phyloP scores from a whole-genome alignment of 2,888 invertebrate species.

The Tuberolachnus salignus region DNA sequence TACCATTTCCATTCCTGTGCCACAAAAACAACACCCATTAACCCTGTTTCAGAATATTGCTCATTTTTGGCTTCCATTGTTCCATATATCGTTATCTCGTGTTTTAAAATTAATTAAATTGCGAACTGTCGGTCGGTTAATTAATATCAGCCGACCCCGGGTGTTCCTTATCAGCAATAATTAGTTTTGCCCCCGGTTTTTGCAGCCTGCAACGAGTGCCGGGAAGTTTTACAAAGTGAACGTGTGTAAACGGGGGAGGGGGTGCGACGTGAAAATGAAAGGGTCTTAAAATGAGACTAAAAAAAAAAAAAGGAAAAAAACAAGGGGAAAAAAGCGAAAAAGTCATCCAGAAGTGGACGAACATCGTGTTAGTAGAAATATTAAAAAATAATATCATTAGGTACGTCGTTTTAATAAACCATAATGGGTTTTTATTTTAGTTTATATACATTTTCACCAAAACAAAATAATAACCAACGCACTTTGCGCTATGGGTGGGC shows the following conservation, averaged over 20 bases:
- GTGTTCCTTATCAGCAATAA: conserved; percentile 55
- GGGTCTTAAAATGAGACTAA: conserved; percentile 15
- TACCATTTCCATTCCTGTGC: conserved; percentile 26
- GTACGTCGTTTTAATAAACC: conserved; percentile 17
- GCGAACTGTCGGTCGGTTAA: conserved; percentile 53
- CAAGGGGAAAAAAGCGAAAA: neutral
- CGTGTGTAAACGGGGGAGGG: too few relatives aligned
- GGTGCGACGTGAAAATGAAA: conserved; percentile 7
- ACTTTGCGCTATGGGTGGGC: too few relatives aligned
- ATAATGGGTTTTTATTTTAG: conserved; percentile 5
- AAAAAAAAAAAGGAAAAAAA: too few relatives aligned
- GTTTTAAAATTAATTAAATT: conserved; percentile 56
- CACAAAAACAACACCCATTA: conserved; percentile 47
- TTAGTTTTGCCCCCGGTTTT: conserved; percentile 49
- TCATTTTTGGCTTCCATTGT: conserved; percentile 54
- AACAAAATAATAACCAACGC: neutral
- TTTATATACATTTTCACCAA: neutral
- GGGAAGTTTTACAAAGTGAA: conserved; percentile 43
- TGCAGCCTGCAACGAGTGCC: neutral
- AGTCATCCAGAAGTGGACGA: conserved; percentile 20
- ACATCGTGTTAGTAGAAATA: conserved; percentile 3
- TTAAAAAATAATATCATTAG: neutral
- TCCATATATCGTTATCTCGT: conserved; percentile 46
- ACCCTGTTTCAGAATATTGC: conserved; percentile 44
- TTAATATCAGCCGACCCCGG: conserved; percentile 45